Conservation (phyloP, 2,113 vertebrate species). For the Laticauda laticaudata region DNA sequence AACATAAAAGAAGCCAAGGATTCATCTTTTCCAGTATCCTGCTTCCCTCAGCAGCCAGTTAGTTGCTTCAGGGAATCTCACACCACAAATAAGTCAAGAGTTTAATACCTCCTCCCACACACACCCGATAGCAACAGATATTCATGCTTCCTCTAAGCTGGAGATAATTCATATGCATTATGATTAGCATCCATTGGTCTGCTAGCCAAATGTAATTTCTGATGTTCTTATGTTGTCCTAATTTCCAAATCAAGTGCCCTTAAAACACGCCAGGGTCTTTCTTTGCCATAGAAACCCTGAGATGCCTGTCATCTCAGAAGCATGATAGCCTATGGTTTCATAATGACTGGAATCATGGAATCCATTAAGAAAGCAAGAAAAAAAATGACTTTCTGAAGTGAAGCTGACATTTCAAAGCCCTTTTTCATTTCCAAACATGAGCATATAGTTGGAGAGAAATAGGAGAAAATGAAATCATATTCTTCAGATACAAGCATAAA, state of each 20-base stretch:
- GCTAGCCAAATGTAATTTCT: neutral
- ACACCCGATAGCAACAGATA: neutral
- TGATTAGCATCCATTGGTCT: neutral
- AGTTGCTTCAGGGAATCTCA: neutral
- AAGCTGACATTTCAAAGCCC: constrained; percentile 2
- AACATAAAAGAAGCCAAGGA: neutral
- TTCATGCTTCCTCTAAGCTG: neutral
- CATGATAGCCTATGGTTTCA: neutral
- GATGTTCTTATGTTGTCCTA: neutral
- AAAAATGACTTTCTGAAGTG: constrained; percentile 17
- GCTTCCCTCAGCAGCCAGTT: neutral
- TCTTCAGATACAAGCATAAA: constrained; percentile 17
- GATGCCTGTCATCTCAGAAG: constrained; percentile 21
- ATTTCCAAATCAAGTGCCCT: constrained; percentile 11
- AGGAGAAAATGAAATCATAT: constrained; percentile 21
- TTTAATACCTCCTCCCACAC: neutral
- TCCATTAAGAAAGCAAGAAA: constrained; percentile 9
- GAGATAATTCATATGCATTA: neutral
- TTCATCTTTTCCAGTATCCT: neutral
- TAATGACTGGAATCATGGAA: neutral
- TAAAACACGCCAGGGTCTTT: constrained; percentile 9
- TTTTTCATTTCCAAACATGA: constrained; percentile 19
- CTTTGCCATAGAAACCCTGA: constrained; percentile 11
- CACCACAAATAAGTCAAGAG: neutral
- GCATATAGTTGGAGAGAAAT: constrained; percentile 26